Evolutionary conservation across 2,113 vertebrate species (phyloP).

Genomic region (Oophaga pumilio): DNA sequence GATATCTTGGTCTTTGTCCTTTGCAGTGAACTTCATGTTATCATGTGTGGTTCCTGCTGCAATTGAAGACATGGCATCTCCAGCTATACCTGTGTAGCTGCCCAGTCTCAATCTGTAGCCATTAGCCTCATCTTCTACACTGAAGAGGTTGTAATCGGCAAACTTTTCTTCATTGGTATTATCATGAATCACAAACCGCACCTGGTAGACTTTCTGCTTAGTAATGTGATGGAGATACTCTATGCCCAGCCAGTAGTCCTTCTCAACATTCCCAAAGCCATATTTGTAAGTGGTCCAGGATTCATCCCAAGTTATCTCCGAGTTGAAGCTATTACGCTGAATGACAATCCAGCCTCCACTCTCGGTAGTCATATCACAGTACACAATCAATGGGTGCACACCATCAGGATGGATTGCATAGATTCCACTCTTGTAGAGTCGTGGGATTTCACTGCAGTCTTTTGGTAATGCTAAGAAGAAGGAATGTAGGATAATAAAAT

Average conservation of each 20-base stretch:
- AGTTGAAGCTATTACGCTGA: constrained; percentile 61
- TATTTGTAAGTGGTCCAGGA: constrained; percentile 71
- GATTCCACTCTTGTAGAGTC: constrained; percentile 60
- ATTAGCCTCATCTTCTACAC: constrained; percentile 60
- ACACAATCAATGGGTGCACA: constrained; percentile 59
- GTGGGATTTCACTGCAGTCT: constrained; percentile 64
- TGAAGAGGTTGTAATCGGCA: constrained; percentile 66
- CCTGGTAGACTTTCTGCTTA: constrained; percentile 68
- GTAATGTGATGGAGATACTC: constrained; percentile 69
- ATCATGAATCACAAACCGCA: constrained; percentile 62
- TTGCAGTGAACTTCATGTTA: constrained; percentile 57
- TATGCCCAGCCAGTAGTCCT: constrained; percentile 66
- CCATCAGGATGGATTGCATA: constrained; percentile 61
- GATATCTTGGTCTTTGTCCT: constrained; percentile 57
- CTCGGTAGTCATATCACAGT: constrained; percentile 68
- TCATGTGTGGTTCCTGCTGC: constrained; percentile 29
- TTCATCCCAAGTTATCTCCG: constrained; percentile 61
- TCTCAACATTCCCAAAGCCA: constrained; percentile 64
- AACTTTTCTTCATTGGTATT: constrained; percentile 60
- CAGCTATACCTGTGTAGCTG: constrained; percentile 43
- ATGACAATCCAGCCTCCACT: constrained; percentile 68
- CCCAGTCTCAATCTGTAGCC: constrained; percentile 61
- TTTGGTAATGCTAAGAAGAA: constrained; percentile 57
- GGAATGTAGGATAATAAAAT: background rate
- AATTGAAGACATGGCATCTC: constrained; percentile 53